These are phyloP conservation scores for Leuciscus idus DNA, from an alignment of 2,113 vertebrate genomes.

Conservation along the genomic window DNA sequence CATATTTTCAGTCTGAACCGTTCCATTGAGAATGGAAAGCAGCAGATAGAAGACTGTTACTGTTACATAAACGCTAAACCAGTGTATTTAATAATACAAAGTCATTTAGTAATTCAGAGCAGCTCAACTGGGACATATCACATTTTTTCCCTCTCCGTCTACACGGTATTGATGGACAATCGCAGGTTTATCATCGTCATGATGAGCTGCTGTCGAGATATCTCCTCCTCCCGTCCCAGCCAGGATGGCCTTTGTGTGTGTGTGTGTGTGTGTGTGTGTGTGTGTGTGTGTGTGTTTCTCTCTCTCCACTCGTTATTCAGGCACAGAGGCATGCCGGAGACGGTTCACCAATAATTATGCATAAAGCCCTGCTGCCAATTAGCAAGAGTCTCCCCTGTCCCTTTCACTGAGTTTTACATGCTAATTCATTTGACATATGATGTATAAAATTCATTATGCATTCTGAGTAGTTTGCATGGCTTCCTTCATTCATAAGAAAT, in stretches of 20 bases:
- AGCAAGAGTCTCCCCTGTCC: slow-evolving; percentile 80
- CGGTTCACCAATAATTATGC: slow-evolving; percentile 80
- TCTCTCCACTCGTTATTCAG: slow-evolving; percentile 69
- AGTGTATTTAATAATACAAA: slow-evolving; percentile 14
- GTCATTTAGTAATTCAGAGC: slow-evolving; percentile 34
- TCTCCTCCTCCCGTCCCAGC: slow-evolving; percentile 59
- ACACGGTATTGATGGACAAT: slow-evolving; percentile 70
- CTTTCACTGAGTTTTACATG: slow-evolving; percentile 82
- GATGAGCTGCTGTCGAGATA: slow-evolving; percentile 74
- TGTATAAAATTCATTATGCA: slow-evolving; percentile 86
- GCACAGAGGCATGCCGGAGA: slow-evolving; percentile 74
- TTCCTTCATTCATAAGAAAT: slow-evolving; percentile 75
- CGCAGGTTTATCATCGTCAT: slow-evolving; percentile 72
- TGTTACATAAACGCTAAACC: neutral
- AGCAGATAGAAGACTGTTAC: neutral
- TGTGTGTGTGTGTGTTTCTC: slow-evolving; percentile 26
- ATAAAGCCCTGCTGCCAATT: slow-evolving; percentile 82
- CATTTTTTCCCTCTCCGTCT: neutral
- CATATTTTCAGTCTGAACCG: neutral
- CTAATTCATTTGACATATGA: slow-evolving; percentile 84
- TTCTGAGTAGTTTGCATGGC: slow-evolving; percentile 81
- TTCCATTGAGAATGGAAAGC: neutral
- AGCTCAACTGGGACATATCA: slow-evolving; percentile 24
- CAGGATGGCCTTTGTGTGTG: slow-evolving; percentile 70
- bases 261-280: neutral